Evolutionary conservation across 2,888 invertebrate genomes (phyloP), one percentile per base, ranked within the genome.

Genomic region (Habroteleia sp.): DNA sequence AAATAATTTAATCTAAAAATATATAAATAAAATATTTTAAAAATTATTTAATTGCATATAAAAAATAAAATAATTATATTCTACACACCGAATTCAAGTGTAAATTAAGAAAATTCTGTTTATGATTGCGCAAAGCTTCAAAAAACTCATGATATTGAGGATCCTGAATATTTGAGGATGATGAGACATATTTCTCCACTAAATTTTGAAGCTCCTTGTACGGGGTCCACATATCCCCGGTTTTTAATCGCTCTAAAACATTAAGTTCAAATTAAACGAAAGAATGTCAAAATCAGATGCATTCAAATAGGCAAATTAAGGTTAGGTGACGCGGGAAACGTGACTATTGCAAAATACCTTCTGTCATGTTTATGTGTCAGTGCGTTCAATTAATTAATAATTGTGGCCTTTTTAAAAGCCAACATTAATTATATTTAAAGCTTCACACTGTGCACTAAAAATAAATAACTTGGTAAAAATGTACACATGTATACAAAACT

Each of bases 31-130:
- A n/a, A n/a, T n/a, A n/a, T n/a, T n/a, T n/a, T n/a, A n/a, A n/a
- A n/a, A n/a, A n/a, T n/a, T n/a, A n/a, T n/a, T n/a, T n/a, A n/a
- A n/a, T n/a, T n/a, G n/a, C n/a, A n/a, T n/a, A n/a, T n/a, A n/a
- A n/a, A n/a, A n/a, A n/a, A n/a, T n/a, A n/a, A n/a, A n/a, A n/a
- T n/a, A n/a, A n/a, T n/a, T n/a, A n/a, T n/a, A n/a, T n/a, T n/a
- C n/a, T n/a, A n/a, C n/a, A n/a, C 1, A 97, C 97, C 80, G 96
- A 95, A 89, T 97, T 96, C 85, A 94, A 94, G 41, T 97, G 90
- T 1, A 97, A 90, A 5, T 94, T 93, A 11, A 95, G 91, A 85
- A 98, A 97, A 85, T 94, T 95, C 82, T 96, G 95, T 85, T 96
- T 95, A 84, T 96, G 94, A 84, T 94, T 92, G 58, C 94, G 91